These are phyloP conservation scores for Drosophila kepulauana DNA, from an alignment of 1,140 invertebrate genomes.

Conservation along the genomic window DNA sequence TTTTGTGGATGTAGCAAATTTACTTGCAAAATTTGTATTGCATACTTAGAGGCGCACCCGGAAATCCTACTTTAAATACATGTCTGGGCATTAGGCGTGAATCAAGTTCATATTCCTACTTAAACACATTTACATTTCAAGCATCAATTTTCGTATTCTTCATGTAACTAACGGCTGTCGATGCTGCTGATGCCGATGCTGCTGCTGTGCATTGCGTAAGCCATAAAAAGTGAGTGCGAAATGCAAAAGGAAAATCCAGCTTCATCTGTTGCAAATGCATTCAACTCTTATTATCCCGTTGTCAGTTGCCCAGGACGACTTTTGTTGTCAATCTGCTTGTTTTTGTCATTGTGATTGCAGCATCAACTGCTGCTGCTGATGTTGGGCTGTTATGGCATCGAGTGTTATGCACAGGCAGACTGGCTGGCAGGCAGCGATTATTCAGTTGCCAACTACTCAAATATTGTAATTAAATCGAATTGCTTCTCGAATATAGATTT, in stretches of 20 bases:
- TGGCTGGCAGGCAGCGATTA: neutral
- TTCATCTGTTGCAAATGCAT: slow-evolving; percentile 5
- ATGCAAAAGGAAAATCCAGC: slow-evolving; percentile 7
- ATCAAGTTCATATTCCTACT: slow-evolving; percentile 53
- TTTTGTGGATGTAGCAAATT: slow-evolving; percentile 11
- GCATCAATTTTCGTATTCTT: slow-evolving; percentile 19
- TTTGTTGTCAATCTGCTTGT: slow-evolving; percentile 10
- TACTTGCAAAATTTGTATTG: neutral
- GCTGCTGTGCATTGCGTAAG: slow-evolving; percentile 12
- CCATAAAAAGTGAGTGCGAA: slow-evolving; percentile 3
- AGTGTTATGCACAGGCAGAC: neutral
- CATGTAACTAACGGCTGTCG: neutral
- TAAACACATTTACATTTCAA: slow-evolving; percentile 51
- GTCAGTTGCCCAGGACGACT: slow-evolving; percentile 11
- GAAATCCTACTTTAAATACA: slow-evolving; percentile 1
- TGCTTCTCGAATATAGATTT: slow-evolving; percentile 24
- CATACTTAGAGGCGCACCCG: slow-evolving; percentile 13
- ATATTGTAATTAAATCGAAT: slow-evolving; percentile 48
- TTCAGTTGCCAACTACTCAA: slow-evolving; percentile 9
- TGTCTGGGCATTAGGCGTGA: neutral
- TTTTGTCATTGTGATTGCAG: neutral
- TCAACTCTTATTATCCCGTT: neutral
- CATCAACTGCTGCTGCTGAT: neutral
- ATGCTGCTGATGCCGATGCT: too few relatives aligned
- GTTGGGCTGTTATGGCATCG: neutral